A percentile compares a stretch with the other conserved stretches of the same genome.
Conservation (phyloP, 2,888 invertebrate genomes). For the Amphipoea oculea region DNA sequence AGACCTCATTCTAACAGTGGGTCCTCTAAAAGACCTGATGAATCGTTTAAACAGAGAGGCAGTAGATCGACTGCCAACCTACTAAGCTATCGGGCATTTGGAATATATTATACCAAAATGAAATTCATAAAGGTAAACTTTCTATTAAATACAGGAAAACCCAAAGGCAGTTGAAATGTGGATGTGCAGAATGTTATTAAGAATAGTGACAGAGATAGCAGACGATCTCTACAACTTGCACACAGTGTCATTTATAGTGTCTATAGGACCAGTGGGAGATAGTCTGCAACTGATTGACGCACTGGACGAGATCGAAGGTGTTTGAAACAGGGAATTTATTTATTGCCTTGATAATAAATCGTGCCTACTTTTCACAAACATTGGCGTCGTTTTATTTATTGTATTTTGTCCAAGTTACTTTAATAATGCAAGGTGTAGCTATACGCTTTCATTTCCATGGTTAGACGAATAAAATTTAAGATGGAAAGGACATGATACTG, state of each 20-base stretch:
- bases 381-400: conserved; percentile 20
- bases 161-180: conserved; percentile 77
- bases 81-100: conserved; percentile 48
- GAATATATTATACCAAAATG: conserved; percentile 59
- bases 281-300: conserved; percentile 82
- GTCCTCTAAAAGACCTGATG: conserved; percentile 80
- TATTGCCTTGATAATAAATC: conserved; percentile 44
- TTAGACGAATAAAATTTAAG: neutral
- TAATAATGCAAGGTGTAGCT: neutral
- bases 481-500: neutral
- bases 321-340: conserved; percentile 45
- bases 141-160: conserved; percentile 47
- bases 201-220: conserved; percentile 79
- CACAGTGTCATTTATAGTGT: conserved; percentile 81
- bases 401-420: neutral
- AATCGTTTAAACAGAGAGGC: conserved; percentile 73
- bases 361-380: conserved; percentile 40
- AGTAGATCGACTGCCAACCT: conserved; percentile 53
- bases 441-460: neutral
- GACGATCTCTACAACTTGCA: conserved; percentile 83
- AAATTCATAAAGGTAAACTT: conserved; percentile 51
- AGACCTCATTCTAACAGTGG: conserved; percentile 84
- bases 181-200: conserved; percentile 83
- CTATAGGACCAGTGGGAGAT: conserved; percentile 81
- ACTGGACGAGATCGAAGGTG: conserved; percentile 82